A percentile compares a stretch with the other conserved stretches of the same genome.
Evolutionary conservation across 2,113 vertebrate species (phyloP).

Genomic region (Grantiella picta): DNA sequence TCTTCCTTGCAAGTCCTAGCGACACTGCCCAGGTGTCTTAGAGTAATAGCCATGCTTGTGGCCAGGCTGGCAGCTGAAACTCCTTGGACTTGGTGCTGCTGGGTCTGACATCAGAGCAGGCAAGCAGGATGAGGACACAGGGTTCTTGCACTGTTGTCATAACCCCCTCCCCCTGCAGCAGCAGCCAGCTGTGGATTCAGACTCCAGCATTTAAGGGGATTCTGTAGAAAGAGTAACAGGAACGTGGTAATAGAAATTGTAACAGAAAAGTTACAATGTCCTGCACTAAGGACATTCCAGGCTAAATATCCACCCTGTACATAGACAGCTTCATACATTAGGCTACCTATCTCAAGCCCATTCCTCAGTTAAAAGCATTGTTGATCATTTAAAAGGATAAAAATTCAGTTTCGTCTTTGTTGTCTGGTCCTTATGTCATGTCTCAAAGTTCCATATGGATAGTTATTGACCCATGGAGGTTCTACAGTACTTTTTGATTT

Average conservation of each 20-base stretch:
- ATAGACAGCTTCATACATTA: background rate
- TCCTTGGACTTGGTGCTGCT: background rate
- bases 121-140: background rate
- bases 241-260: background rate
- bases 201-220: background rate
- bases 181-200: background rate
- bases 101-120: rapidly evolving
- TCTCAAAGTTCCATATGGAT: background rate
- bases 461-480: background rate
- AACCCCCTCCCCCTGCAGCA: background rate
- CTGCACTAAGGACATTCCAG: background rate
- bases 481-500: background rate
- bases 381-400: background rate
- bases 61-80: background rate
- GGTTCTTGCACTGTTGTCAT: background rate
- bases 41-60: no score
- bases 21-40: background rate
- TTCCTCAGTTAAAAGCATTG: background rate
- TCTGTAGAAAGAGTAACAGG: background rate
- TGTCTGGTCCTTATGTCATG: background rate
- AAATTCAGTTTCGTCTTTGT: background rate
- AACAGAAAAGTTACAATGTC: background rate
- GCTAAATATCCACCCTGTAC: background rate
- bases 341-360: background rate
- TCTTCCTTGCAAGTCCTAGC: background rate